phyloP scores from a whole-genome alignment of 2,797 vertebrate genomes.

The Melanotaenia pygmaea region DNA sequence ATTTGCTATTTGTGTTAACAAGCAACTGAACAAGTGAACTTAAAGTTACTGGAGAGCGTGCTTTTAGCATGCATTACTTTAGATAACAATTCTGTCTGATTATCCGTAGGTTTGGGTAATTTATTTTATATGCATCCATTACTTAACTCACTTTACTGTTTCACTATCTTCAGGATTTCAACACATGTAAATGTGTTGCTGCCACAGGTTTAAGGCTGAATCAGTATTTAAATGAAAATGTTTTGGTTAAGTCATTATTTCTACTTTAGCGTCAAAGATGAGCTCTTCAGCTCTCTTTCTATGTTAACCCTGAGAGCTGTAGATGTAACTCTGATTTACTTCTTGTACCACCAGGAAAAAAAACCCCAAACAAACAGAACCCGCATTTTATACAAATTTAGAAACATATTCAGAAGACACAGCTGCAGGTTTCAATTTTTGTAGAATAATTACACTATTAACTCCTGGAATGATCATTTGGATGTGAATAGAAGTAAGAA shows the following conservation, averaged over 20 bases:
- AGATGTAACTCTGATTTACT: neutral
- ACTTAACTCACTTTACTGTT: neutral
- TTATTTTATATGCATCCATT: no score
- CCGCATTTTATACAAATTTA: neutral
- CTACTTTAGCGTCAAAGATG: neutral
- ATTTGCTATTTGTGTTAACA: neutral
- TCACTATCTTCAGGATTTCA: neutral
- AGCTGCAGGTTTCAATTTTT: slow-evolving; percentile 3
- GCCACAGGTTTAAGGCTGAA: neutral
- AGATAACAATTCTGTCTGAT: neutral
- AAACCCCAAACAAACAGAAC: neutral
- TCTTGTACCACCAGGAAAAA: neutral
- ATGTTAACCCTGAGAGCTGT: neutral
- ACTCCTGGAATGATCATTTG: slow-evolving; percentile 26
- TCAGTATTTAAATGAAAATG: neutral
- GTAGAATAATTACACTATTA: slow-evolving; percentile 24
- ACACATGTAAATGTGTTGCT: neutral
- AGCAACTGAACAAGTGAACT: neutral
- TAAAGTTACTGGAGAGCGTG: neutral
- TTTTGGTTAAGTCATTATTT: neutral
- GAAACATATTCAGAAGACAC: neutral
- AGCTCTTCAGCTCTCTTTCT: neutral
- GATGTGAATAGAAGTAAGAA: slow-evolving; percentile 41
- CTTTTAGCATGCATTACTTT: neutral
- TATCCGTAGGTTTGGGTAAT: no score